Conservation (phyloP, 2,888 invertebrate species). For the Ryuthela nishihirai region DNA sequence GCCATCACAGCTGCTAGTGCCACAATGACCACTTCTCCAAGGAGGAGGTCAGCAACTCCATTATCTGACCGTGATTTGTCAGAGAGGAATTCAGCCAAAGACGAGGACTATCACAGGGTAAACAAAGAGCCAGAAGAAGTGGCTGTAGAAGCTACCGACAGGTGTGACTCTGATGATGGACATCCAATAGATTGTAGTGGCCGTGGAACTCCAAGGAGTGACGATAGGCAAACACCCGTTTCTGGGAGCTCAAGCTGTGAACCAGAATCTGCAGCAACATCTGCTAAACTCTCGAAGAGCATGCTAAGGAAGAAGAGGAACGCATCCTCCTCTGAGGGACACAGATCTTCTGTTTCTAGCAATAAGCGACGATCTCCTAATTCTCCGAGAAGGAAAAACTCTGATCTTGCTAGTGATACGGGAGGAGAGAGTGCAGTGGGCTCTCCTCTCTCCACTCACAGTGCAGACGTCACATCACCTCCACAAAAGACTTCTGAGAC, state of each 20-base stretch:
- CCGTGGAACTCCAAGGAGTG: constrained; percentile 20
- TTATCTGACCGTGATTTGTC: constrained; percentile 22
- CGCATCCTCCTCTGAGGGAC: constrained; percentile 11
- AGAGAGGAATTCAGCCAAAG: constrained; percentile 15
- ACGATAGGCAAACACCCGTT: constrained; percentile 26
- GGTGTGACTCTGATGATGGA: constrained; percentile 16
- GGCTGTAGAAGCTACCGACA: constrained; percentile 2
- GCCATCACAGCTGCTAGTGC: constrained; percentile 12
- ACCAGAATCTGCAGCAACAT: background rate
- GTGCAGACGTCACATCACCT: constrained; percentile 26
- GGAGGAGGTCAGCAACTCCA: constrained; percentile 15
- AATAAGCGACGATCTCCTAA: constrained; percentile 20
- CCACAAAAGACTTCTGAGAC: constrained; percentile 30
- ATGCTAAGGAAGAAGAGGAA: constrained; percentile 14
- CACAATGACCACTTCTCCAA: constrained; percentile 11
- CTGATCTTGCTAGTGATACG: constrained; percentile 12
- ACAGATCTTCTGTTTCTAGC: constrained; percentile 17
- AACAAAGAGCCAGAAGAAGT: constrained; percentile 8
- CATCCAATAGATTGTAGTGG: constrained; percentile 17
- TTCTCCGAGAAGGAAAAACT: constrained; percentile 16
- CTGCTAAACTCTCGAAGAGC: constrained; percentile 1
- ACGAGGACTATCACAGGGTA: constrained; percentile 1
- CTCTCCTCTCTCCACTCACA: constrained; percentile 21
- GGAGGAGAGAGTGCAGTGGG: constrained; percentile 25
- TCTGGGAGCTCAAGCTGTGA: constrained; percentile 24